Evolutionary conservation across 2,113 vertebrate species (phyloP).

Genomic region (Salvelinus fontinalis): DNA sequence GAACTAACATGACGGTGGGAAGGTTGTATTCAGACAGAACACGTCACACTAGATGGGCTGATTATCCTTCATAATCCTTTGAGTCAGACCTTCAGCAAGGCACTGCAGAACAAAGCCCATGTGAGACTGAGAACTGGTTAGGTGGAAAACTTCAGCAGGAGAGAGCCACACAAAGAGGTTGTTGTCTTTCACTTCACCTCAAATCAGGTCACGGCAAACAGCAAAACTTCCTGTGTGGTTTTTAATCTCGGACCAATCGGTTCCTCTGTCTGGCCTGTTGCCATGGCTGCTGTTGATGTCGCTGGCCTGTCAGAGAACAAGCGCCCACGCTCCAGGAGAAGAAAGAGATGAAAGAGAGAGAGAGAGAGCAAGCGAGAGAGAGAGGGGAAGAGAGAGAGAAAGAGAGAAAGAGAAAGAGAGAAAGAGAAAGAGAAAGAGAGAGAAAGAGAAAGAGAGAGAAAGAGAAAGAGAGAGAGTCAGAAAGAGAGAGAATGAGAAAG

Average conservation of each 20-base stretch:
- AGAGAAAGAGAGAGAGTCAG: too few species aligned
- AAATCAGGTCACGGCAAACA: slow-evolving; percentile 21
- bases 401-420: too few species aligned
- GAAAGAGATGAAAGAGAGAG: background rate
- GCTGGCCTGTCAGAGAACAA: background rate
- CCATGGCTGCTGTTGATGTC: slow-evolving; percentile 18
- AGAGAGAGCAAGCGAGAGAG: background rate
- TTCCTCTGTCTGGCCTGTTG: slow-evolving; percentile 14
- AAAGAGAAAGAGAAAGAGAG: too few species aligned
- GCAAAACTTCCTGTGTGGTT: background rate
- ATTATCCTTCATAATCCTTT: too few species aligned
- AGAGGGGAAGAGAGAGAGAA: too few species aligned
- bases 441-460: too few species aligned
- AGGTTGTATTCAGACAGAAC: too few species aligned
- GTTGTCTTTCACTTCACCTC: slow-evolving; percentile 2
- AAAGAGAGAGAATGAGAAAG: too few species aligned
- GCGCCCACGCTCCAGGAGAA: slow-evolving; percentile 1
- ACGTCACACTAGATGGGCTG: too few species aligned
- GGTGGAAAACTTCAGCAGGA: background rate
- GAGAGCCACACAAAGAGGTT: background rate
- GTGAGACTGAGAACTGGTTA: background rate
- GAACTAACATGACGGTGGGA: too few species aligned
- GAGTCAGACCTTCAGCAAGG: background rate
- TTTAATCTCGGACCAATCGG: slow-evolving; percentile 30
- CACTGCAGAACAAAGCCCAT: background rate